Base-by-base conservation (phyloP, 1,140 invertebrate genomes). In the Drosophila equinoxialis region DNA sequence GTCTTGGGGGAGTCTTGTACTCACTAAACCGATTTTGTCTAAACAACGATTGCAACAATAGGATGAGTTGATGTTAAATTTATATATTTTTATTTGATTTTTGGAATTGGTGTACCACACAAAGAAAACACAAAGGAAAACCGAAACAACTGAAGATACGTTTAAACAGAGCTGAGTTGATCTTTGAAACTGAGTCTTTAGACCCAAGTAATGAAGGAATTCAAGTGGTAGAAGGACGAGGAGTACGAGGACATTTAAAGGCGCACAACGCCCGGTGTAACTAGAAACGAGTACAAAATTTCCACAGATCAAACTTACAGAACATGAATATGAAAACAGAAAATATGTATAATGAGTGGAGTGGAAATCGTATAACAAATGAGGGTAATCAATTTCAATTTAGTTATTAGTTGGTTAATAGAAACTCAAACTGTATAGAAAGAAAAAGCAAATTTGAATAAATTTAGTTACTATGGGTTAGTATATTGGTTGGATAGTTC, bases 271-370 rank as follows among this genome's bases (percentile, higher is more conserved):
- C 84, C 84, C 65, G 84, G 74, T 45, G 84, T 89, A 89, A 89
- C 84, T 89, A 90, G 79, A 89, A 89, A 89, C 77, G 76, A 89
- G 80, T 90, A 89, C 65, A 89, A 74, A 89, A 79, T 54, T 51
- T 78, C 61, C 65, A 77, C 66, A 55, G 67, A 30, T 78, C 51
- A 61, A 39, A 77, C 69, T 57, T 41, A 67, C 54, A 67, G 39
- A 65, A 71, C 20, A 35, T 65, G 66, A 62, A 74, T 68, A 78
- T 70, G 65, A 67, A 68, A 67, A 77, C 45, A 48, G 17, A 48
- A 3, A 23, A 11, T 51, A 23, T 23, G 11, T 39, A 13, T 37
- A n/a, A 35, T 30, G 11, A 30, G 30, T 30, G 30, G 30, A 6
- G 54, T 55, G 39, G 39, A 41, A 17, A 30, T 30, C 30, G 5